These are phyloP conservation scores for Neodiprion virginianus DNA, from an alignment of 1,140 invertebrate genomes.

Conservation along the genomic window DNA sequence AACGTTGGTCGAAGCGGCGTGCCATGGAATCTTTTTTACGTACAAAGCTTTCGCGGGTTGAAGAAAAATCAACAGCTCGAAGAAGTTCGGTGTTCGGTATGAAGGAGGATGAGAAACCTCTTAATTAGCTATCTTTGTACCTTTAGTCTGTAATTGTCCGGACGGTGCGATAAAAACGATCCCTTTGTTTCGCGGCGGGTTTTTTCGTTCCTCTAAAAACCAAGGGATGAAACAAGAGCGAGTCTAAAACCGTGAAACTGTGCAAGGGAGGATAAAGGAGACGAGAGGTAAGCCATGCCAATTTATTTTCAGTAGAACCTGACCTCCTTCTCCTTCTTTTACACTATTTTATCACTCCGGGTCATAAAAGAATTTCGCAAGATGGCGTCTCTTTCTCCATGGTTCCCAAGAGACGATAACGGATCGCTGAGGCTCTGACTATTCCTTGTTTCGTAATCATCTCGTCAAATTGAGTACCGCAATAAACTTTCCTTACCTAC, in stretches of 20 bases:
- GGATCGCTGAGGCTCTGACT: neutral
- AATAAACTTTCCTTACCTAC: neutral
- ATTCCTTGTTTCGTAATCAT: neutral
- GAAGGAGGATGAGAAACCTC: too few relatives aligned
- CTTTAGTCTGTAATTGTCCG: neutral
- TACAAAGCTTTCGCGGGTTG: too few relatives aligned
- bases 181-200: neutral
- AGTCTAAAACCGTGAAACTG: neutral
- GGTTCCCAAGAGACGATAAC: neutral
- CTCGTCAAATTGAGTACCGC: constrained; percentile 3
- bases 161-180: neutral
- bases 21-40: too few relatives aligned
- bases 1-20: too few relatives aligned
- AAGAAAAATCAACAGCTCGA: too few relatives aligned
- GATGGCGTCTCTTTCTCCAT: neutral
- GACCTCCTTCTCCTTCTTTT: neutral
- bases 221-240: neutral
- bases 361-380: constrained; percentile 4
- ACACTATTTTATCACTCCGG: neutral
- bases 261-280: neutral
- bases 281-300: neutral
- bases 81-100: too few relatives aligned
- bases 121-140: neutral
- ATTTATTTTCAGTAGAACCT: neutral
- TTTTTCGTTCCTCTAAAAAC: neutral